phyloP scores from a whole-genome alignment of 2,113 vertebrate species.

The Antigone vipio region DNA sequence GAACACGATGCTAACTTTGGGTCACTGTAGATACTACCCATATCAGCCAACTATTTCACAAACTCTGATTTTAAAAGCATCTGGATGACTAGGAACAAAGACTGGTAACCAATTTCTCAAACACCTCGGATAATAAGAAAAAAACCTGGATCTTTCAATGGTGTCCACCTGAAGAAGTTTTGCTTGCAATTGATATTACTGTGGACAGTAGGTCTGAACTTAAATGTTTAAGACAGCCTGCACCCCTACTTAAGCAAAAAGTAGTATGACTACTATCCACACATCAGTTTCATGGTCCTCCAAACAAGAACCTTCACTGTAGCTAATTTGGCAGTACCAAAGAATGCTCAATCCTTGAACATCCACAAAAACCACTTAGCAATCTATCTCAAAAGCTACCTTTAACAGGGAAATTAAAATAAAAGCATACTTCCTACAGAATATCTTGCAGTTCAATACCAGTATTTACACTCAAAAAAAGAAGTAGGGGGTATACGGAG shows the following conservation, averaged over 20 bases:
- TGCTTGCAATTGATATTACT: neutral
- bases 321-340: neutral
- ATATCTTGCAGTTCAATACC: neutral
- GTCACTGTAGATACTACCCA: neutral
- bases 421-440: neutral
- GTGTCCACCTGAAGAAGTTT: neutral
- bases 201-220: neutral
- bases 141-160: neutral
- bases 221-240: neutral
- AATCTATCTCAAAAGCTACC: neutral
- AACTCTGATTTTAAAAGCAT: neutral
- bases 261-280: neutral
- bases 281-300: neutral
- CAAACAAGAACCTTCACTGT: neutral
- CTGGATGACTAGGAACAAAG: neutral
- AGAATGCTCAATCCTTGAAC: neutral
- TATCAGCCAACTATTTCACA: neutral
- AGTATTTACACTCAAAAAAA: neutral
- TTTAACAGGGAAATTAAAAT: neutral
- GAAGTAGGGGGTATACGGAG: rapidly evolving
- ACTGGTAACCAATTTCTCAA: neutral
- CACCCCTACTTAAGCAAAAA: neutral
- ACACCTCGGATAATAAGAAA: neutral
- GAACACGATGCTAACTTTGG: neutral
- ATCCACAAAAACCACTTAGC: neutral